Conservation (phyloP, 2,888 invertebrate genomes). For the Lacanobia wlatinum region DNA sequence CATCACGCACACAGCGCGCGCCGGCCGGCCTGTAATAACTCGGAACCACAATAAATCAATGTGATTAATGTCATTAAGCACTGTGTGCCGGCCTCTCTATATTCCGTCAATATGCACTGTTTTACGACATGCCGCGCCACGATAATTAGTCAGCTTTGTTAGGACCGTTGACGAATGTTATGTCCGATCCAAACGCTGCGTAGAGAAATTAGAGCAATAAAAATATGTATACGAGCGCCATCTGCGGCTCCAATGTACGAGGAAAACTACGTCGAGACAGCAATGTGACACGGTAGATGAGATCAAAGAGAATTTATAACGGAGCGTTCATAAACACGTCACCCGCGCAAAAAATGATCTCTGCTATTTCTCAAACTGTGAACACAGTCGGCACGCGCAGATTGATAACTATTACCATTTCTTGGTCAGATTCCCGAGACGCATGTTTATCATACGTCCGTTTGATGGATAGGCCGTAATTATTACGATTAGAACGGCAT, state of each 20-base stretch:
- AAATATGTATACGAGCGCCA: constrained; percentile 76
- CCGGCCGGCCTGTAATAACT: constrained; percentile 90
- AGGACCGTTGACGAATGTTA: constrained; percentile 86
- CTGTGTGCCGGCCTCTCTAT: constrained; percentile 91
- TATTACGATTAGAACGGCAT: constrained; percentile 89
- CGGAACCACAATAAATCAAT: constrained; percentile 91
- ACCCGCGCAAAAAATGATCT: constrained; percentile 86
- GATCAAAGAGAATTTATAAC: constrained; percentile 88
- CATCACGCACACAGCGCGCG: constrained; percentile 80
- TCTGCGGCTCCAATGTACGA: constrained; percentile 71
- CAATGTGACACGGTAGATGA: constrained; percentile 80
- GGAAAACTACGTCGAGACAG: constrained; percentile 70
- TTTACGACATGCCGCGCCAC: constrained; percentile 90
- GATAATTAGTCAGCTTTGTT: constrained; percentile 91
- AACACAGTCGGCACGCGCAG: constrained; percentile 72
- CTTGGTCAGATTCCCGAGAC: constrained; percentile 76
- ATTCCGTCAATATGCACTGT: constrained; percentile 91
- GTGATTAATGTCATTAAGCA: constrained; percentile 91
- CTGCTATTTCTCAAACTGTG: constrained; percentile 86
- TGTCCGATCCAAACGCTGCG: constrained; percentile 73
- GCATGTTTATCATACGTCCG: constrained; percentile 85
- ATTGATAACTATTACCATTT: constrained; percentile 82
- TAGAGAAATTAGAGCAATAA: constrained; percentile 79
- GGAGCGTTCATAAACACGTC: constrained; percentile 87
- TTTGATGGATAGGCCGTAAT: constrained; percentile 89